phyloP scores from a whole-genome alignment of 2,113 vertebrate species.

The Microtus ochrogaster region DNA sequence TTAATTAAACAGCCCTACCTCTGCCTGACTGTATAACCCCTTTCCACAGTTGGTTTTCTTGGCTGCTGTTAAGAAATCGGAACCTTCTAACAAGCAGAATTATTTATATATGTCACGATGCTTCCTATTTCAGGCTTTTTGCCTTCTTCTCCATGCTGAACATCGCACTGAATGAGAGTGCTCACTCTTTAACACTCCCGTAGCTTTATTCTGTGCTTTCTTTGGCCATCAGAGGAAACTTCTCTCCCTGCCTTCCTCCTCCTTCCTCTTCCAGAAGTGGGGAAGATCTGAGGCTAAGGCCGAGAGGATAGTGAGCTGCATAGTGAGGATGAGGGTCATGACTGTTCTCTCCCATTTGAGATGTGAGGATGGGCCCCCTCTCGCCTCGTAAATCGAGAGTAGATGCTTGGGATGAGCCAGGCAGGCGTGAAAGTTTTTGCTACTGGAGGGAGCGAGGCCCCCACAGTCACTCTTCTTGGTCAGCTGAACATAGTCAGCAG shows the following conservation, averaged over 20 bases:
- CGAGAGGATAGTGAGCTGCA: neutral
- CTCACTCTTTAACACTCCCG: neutral
- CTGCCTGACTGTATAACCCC: slow-evolving; percentile 31
- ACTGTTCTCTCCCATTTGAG: neutral
- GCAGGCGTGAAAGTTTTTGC: neutral
- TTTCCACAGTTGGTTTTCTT: slow-evolving; percentile 52
- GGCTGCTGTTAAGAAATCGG: slow-evolving; percentile 25
- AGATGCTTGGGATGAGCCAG: neutral
- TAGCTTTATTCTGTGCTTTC: slow-evolving; percentile 1
- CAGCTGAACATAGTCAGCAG: neutral
- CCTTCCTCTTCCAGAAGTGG: neutral
- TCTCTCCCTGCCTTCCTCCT: neutral
- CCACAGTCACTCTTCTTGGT: neutral
- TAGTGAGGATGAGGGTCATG: too few species aligned
- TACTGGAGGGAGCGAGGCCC: neutral
- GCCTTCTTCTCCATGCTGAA: neutral
- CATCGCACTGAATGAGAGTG: neutral
- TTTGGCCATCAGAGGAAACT: slow-evolving; percentile 15
- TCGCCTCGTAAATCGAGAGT: neutral
- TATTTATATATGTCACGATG: slow-evolving; percentile 56
- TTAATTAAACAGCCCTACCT: slow-evolving; percentile 24
- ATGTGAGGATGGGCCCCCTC: neutral
- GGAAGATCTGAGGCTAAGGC: neutral
- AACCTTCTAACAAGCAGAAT: slow-evolving; percentile 45
- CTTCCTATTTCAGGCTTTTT: slow-evolving; percentile 52